Evolutionary conservation across 2,113 vertebrate species (phyloP).

Genomic region (Hirundichthys speculiger): DNA sequence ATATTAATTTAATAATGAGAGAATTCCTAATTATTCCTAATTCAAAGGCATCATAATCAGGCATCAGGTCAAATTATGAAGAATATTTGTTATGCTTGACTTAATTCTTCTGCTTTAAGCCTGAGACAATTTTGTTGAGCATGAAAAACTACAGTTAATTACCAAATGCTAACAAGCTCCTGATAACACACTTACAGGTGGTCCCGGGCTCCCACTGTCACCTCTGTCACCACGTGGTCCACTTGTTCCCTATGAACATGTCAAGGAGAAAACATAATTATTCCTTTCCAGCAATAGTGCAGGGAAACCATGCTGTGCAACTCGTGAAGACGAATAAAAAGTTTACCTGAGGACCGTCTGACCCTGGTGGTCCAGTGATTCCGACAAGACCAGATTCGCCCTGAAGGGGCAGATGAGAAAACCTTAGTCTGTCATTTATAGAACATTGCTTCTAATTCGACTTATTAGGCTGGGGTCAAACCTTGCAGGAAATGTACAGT

Average conservation of each 20-base stretch:
- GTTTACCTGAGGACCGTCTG: conserved; percentile 69
- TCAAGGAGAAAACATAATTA: background rate
- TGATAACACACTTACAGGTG: conserved; percentile 71
- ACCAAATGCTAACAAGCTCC: background rate
- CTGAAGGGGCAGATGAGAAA: conserved; percentile 42
- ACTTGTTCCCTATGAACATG: conserved; percentile 72
- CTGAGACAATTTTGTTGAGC: too few species aligned
- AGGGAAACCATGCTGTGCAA: background rate
- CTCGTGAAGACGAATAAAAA: background rate
- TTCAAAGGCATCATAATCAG: too few species aligned
- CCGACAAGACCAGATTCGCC: conserved; percentile 62
- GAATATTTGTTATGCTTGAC: background rate
- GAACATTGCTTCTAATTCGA: background rate
- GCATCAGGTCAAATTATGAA: too few species aligned
- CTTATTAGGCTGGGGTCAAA: too few species aligned
- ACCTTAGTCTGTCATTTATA: background rate
- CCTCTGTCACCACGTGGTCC: conserved; percentile 82
- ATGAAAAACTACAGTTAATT: background rate
- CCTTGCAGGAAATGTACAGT: too few species aligned
- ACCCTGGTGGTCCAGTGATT: conserved; percentile 57
- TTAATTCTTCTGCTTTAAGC: background rate
- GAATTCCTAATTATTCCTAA: too few species aligned
- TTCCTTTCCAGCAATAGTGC: background rate
- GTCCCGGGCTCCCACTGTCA: conserved; percentile 77
- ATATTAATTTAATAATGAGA: too few species aligned